These are phyloP conservation scores for Orientallactaga bullata DNA, from an alignment of 2,113 vertebrate species.

Conservation along the genomic window DNA sequence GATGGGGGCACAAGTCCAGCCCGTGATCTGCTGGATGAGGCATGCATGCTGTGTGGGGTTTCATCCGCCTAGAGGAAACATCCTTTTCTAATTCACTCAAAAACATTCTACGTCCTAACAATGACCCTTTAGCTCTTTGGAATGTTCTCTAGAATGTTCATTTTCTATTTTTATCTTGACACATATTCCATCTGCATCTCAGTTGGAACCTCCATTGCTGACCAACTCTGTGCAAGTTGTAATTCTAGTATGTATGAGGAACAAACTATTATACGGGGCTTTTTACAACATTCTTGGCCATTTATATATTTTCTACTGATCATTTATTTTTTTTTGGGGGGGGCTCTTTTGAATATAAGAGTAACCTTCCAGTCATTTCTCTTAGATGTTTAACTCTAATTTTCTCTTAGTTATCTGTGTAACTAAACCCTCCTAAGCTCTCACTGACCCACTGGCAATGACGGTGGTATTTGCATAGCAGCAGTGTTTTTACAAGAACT, in stretches of 20 bases:
- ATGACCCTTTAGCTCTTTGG: background rate
- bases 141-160: background rate
- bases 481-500: background rate
- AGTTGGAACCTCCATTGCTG: background rate
- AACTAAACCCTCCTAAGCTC: conserved; percentile 25
- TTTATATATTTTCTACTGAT: background rate
- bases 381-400: conserved; percentile 47
- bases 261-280: background rate
- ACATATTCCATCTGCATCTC: background rate
- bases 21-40: background rate
- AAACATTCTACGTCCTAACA: background rate
- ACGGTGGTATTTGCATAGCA: conserved; percentile 16
- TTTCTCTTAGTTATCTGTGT: background rate
- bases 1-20: background rate
- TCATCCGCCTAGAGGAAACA: background rate
- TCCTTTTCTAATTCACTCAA: conserved; percentile 34
- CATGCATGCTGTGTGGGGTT: background rate
- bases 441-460: background rate
- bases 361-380: background rate
- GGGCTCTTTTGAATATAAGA: conserved; percentile 1
- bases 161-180: conserved; percentile 15
- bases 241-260: conserved; percentile 8
- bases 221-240: background rate
- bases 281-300: background rate
- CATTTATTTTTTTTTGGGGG: background rate